Conservation (phyloP, 2,797 vertebrate species). For the Varecia variegata region DNA sequence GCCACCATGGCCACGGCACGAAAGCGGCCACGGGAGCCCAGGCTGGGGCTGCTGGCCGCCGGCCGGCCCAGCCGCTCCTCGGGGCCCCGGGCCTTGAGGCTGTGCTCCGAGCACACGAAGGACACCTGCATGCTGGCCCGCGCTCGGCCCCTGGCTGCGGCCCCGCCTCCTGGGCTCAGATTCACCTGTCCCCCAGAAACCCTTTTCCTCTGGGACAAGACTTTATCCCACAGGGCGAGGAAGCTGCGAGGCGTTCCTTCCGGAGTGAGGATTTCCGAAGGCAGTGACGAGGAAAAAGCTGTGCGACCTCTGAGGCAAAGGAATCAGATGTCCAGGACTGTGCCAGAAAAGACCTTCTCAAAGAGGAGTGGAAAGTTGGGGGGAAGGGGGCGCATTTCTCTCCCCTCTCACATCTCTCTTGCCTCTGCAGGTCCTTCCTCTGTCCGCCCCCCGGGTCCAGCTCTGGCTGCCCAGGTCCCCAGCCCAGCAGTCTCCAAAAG, state of each 20-base stretch:
- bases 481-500: background rate
- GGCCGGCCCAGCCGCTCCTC: constrained; percentile 94
- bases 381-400: background rate
- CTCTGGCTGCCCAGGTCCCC: background rate
- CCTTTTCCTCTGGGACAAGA: background rate
- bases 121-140: constrained; percentile 94
- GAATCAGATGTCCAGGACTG: background rate
- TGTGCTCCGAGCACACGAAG: constrained; percentile 95
- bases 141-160: background rate
- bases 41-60: constrained; percentile 93
- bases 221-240: background rate
- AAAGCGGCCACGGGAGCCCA: constrained; percentile 93
- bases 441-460: background rate
- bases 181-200: background rate
- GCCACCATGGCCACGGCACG: constrained; percentile 96
- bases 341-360: background rate
- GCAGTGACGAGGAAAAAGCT: background rate
- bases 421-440: background rate
- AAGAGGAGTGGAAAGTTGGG: background rate
- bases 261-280: background rate
- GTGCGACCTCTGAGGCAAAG: background rate
- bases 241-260: background rate
- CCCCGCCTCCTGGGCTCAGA: background rate
- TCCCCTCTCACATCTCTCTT: background rate
- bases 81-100: constrained; percentile 91